These are phyloP conservation scores for Nasonovia ribisnigri DNA, from an alignment of 2,888 invertebrate genomes.

Conservation along the genomic window DNA sequence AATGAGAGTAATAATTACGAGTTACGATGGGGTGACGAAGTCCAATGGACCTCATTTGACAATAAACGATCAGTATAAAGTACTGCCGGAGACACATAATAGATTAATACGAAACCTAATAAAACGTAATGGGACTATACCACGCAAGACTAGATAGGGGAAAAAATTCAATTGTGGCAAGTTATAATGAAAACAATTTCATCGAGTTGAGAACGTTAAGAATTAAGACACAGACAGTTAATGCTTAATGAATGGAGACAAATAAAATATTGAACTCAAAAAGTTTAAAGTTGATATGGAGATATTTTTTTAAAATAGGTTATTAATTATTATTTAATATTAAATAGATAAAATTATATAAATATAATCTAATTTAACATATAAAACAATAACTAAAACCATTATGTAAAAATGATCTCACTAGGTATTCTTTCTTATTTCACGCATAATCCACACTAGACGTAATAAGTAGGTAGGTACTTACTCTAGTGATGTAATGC, in stretches of 20 bases:
- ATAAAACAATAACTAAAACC: not conserved
- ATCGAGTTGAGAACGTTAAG: not conserved
- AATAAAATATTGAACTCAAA: not conserved
- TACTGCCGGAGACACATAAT: not conserved
- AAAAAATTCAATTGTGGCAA: no score
- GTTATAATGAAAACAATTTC: not conserved
- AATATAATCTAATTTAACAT: no score
- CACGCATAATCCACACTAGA: no score
- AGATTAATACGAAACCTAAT: not conserved
- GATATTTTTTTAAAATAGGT: not conserved
- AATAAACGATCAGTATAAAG: not conserved
- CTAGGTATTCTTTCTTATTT: no score
- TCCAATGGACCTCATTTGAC: not conserved
- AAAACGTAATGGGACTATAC: not conserved
- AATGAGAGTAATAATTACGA: not conserved
- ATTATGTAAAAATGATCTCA: not conserved
- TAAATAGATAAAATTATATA: not conserved
- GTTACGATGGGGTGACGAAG: not conserved
- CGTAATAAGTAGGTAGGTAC: no score
- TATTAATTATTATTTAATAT: no score
- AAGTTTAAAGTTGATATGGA: not conserved
- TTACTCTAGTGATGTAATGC: no score
- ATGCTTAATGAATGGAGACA: not conserved
- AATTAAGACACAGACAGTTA: not conserved
- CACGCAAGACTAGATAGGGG: not conserved